Conservation (phyloP, 2,113 vertebrate species). For the Engystomops pustulosus region DNA sequence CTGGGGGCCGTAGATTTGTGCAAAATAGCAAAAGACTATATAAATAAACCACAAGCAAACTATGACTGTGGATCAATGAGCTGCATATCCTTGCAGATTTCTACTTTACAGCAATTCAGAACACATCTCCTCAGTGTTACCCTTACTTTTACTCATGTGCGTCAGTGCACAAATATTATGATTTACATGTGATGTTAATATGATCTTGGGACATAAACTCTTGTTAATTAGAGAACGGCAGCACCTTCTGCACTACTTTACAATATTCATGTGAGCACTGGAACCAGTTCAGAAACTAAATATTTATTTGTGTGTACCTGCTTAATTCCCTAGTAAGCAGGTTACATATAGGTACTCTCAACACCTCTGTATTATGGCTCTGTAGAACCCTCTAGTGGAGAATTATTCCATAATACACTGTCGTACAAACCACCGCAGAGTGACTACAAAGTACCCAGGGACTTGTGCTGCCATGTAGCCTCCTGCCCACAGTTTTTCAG, state of each 20-base stretch:
- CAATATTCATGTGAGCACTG: not conserved
- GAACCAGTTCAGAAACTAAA: not conserved
- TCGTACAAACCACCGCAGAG: not conserved
- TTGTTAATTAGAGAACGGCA: not conserved
- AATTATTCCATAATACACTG: not conserved
- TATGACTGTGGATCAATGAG: not conserved
- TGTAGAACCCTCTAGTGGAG: slow-evolving; percentile 14
- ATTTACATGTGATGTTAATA: not conserved
- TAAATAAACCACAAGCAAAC: not conserved
- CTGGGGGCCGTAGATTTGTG: slow-evolving; percentile 29
- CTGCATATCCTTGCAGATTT: not conserved
- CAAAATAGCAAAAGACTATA: slow-evolving; percentile 11
- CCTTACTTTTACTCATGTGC: too few species aligned
- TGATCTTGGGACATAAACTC: not conserved
- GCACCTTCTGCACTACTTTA: not conserved
- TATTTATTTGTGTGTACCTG: not conserved
- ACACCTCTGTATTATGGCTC: not conserved
- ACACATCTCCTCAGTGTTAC: too few species aligned
- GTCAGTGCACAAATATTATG: too few species aligned
- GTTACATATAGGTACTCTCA: not conserved
- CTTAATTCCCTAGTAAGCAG: not conserved
- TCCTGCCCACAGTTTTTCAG: not conserved
- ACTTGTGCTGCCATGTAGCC: not conserved
- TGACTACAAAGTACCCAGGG: not conserved
- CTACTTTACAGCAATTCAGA: not conserved